Percentiles rank a stretch among this genome's conserved stretches.
These are phyloP conservation scores for Aurelia sp. DNA, from an alignment of 30 jellyfish, hydroid and myxozoan genomes.

Conservation along the genomic window DNA sequence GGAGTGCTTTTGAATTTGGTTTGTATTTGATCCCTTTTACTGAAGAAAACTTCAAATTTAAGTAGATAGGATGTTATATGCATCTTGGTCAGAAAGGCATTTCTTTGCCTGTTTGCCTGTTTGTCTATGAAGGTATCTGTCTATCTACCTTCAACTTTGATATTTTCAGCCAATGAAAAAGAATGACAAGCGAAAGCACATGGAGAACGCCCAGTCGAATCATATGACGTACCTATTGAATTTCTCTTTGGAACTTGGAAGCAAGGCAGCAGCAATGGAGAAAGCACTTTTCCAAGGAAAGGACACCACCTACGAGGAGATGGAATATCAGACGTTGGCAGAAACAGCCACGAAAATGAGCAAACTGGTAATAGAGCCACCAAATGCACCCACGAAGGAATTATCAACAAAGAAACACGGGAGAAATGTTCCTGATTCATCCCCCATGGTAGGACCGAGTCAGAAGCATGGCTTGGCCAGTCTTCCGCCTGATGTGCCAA, in stretches of 20 bases:
- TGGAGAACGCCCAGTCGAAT: slow-evolving; percentile 51
- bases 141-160: too few relatives aligned
- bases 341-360: not conserved
- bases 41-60: too few relatives aligned
- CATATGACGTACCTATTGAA: slow-evolving; percentile 51
- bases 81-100: too few relatives aligned
- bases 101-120: too few relatives aligned
- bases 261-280: not conserved
- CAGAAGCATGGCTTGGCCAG: not conserved
- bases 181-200: slow-evolving; percentile 63
- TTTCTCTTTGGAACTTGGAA: slow-evolving; percentile 7
- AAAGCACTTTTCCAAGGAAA: not conserved
- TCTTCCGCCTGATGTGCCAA: not conserved
- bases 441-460: not conserved
- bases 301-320: not conserved
- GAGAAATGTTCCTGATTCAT: slow-evolving; percentile 18
- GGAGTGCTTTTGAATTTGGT: too few relatives aligned
- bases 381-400: not conserved
- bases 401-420: slow-evolving; percentile 3
- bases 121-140: too few relatives aligned
- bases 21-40: too few relatives aligned
- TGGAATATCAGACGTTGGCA: not conserved
- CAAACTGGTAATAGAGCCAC: not conserved
- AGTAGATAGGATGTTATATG: too few relatives aligned
- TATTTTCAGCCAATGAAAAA: slow-evolving; percentile 63